Evolutionary conservation across 1,140 invertebrate genomes (phyloP).

Genomic region (Asobara japonica): DNA sequence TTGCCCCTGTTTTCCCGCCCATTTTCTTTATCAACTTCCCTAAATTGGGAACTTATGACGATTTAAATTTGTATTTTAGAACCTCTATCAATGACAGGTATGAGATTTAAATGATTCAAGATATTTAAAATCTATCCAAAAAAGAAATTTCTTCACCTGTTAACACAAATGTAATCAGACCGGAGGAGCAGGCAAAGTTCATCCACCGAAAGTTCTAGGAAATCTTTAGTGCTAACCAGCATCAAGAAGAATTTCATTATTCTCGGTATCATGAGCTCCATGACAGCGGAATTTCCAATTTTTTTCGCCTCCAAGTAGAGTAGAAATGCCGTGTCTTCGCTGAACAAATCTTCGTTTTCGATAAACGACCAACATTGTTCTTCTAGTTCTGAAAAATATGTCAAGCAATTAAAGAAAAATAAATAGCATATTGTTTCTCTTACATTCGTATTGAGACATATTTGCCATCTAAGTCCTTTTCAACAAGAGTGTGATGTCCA

Average conservation of each 20-base stretch:
- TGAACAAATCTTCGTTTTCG: conserved; percentile 73
- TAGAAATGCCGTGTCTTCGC: conserved; percentile 76
- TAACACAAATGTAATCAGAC: conserved; percentile 77
- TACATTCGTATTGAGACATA: no score
- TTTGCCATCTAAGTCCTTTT: no score
- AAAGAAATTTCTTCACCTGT: conserved; percentile 71
- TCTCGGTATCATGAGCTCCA: conserved; percentile 77
- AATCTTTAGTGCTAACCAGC: conserved; percentile 76
- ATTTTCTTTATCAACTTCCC: no score
- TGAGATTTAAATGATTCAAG: no score
- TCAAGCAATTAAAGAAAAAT: no score
- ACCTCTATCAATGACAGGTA: no score
- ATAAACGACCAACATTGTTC: conserved; percentile 80
- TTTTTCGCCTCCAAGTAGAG: conserved; percentile 73
- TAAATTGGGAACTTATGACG: no score
- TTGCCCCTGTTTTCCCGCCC: no score
- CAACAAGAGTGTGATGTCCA: no score
- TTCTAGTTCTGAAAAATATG: conserved; percentile 67
- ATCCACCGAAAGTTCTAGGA: conserved; percentile 71
- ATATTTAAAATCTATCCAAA: no score
- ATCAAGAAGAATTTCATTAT: conserved; percentile 78
- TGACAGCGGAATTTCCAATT: conserved; percentile 68
- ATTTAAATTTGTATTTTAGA: no score
- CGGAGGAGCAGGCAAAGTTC: conserved; percentile 72
- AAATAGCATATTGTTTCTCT: no score